Evolutionary conservation across 2,888 invertebrate genomes (phyloP).

Genomic region (Phrixothrix hirtus): DNA sequence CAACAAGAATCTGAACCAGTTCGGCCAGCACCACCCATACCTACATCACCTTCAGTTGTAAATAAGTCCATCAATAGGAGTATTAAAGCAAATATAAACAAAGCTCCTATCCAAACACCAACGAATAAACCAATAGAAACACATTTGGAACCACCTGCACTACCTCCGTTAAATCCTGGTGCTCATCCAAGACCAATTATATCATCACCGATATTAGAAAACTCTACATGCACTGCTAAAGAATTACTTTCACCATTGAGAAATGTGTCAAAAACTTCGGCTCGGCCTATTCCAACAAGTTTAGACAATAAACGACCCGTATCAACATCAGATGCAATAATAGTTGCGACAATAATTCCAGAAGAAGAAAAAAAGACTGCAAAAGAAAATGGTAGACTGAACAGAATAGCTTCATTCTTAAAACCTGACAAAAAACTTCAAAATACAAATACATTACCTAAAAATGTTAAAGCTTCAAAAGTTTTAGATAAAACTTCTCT

Average conservation of each 20-base stretch:
- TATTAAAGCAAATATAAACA: background rate
- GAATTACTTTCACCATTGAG: constrained; percentile 69
- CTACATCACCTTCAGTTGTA: constrained; percentile 58
- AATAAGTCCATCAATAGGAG: background rate
- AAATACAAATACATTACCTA: constrained; percentile 63
- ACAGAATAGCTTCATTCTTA: constrained; percentile 75
- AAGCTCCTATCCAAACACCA: too few species aligned
- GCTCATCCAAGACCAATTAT: constrained; percentile 73
- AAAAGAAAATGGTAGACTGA: constrained; percentile 65
- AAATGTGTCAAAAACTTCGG: constrained; percentile 63
- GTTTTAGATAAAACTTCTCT: constrained; percentile 70
- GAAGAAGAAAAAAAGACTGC: constrained; percentile 60
- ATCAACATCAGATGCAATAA: constrained; percentile 57
- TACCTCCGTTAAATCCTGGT: constrained; percentile 68
- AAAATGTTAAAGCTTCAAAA: constrained; percentile 64
- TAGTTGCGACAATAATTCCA: constrained; percentile 36
- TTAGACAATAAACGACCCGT: constrained; percentile 59
- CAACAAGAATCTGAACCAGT: constrained; percentile 50
- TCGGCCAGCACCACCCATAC: constrained; percentile 65
- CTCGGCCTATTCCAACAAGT: constrained; percentile 62
- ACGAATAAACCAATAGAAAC: background rate
- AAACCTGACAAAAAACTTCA: constrained; percentile 59
- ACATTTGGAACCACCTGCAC: constrained; percentile 55
- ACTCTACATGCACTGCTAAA: constrained; percentile 79
- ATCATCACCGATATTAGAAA: constrained; percentile 79